These are phyloP conservation scores for Nipponacmea schrenckii DNA, from an alignment of 2,888 invertebrate genomes.

Conservation along the genomic window DNA sequence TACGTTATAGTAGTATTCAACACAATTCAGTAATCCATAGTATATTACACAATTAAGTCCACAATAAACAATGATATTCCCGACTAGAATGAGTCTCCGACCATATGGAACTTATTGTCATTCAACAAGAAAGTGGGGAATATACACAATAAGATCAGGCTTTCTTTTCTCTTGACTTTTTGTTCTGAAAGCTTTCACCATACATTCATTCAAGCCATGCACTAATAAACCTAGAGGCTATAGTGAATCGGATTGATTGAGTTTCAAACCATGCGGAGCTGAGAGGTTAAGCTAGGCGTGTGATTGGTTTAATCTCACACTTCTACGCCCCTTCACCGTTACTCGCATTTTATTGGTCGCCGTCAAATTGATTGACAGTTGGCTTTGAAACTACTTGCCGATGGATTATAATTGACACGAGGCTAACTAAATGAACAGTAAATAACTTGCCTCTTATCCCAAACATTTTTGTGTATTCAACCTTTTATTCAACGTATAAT, in stretches of 20 bases:
- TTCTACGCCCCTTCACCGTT: not conserved
- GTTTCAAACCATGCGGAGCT: slow-evolving; percentile 5
- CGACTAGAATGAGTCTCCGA: too few species aligned
- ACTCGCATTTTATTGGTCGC: not conserved
- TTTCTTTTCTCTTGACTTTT: slow-evolving; percentile 2
- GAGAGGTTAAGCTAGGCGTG: slow-evolving; percentile 7
- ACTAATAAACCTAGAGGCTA: slow-evolving; percentile 5
- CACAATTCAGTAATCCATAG: too few species aligned
- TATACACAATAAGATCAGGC: not conserved
- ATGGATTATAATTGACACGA: slow-evolving; percentile 2
- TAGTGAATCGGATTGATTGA: slow-evolving; percentile 7
- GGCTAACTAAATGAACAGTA: slow-evolving; percentile 6
- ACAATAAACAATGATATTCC: too few species aligned
- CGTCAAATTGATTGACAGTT: slow-evolving; percentile 1
- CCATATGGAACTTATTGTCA: too few species aligned
- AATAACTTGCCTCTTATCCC: slow-evolving; percentile 5
- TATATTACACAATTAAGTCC: too few species aligned
- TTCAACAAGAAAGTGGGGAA: too few species aligned
- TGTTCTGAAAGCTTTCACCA: not conserved
- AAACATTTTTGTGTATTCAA: slow-evolving; percentile 9
- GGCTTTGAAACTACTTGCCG: not conserved
- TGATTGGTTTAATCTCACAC: slow-evolving; percentile 4
- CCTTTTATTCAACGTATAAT: slow-evolving; percentile 7
- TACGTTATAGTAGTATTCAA: too few species aligned
- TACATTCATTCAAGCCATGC: not conserved